Percentiles rank a stretch among this genome's conserved stretches.
phyloP scores from a whole-genome alignment of 2,888 invertebrate species.

The Auanema freiburgensis region DNA sequence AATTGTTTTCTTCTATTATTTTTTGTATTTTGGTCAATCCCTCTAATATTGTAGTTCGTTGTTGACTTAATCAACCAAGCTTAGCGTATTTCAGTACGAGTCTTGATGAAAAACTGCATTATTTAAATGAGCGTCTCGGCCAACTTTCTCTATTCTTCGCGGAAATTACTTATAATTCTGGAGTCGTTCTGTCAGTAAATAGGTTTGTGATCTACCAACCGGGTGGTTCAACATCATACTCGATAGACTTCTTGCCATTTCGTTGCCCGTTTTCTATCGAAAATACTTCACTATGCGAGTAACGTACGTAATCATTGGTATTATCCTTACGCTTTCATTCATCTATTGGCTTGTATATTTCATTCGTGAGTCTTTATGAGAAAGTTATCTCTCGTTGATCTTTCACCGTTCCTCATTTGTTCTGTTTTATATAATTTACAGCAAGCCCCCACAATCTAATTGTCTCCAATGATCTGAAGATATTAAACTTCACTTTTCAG shows the following conservation, averaged over 20 bases:
- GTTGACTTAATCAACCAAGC: not conserved
- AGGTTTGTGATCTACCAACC: slow-evolving; percentile 3
- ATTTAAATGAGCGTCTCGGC: slow-evolving; percentile 8
- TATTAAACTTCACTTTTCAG: slow-evolving; percentile 3
- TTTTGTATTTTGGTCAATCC: slow-evolving; percentile 1
- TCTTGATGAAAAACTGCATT: not conserved
- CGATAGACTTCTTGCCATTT: not conserved
- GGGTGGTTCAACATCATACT: not conserved
- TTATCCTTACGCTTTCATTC: not conserved
- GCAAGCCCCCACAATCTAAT: too few relatives aligned
- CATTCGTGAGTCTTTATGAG: slow-evolving; percentile 8
- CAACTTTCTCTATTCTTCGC: slow-evolving; percentile 18
- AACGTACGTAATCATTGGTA: not conserved
- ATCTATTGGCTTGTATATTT: slow-evolving; percentile 13
- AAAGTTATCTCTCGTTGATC: not conserved
- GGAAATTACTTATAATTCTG: slow-evolving; percentile 14
- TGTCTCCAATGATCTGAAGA: too few relatives aligned
- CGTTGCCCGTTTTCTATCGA: not conserved
- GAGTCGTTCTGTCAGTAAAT: slow-evolving; percentile 15
- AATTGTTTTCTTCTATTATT: not conserved
- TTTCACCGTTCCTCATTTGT: too few relatives aligned
- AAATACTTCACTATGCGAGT: not conserved
- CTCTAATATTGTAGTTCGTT: slow-evolving; percentile 2
- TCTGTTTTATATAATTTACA: too few relatives aligned
- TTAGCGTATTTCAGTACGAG: not conserved